A percentile compares a stretch with the other conserved stretches of the same genome.
Evolutionary conservation across 2,113 vertebrate species (phyloP).

Genomic region (Limanda limanda): DNA sequence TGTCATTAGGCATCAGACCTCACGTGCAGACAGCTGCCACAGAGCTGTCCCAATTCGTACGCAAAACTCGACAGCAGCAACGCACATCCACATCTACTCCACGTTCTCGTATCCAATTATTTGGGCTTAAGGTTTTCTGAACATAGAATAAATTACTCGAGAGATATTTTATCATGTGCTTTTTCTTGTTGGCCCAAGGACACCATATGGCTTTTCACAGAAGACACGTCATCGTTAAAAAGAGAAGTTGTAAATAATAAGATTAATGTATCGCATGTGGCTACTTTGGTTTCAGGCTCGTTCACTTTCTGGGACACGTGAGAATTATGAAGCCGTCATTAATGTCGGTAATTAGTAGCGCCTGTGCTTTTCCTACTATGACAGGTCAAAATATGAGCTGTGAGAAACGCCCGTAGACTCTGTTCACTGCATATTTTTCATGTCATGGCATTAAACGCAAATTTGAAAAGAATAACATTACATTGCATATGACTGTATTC

Average conservation of each 20-base stretch:
- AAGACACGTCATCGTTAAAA: not conserved
- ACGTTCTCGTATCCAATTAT: not conserved
- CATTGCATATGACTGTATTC: not conserved
- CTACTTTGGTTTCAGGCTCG: not conserved
- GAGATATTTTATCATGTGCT: not conserved
- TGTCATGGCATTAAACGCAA: too few relatives aligned
- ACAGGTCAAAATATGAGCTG: not conserved
- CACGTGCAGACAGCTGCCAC: conserved; percentile 26
- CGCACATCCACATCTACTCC: not conserved
- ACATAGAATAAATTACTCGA: not conserved
- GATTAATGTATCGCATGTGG: not conserved
- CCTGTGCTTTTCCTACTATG: not conserved
- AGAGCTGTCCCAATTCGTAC: not conserved
- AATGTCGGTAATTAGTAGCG: not conserved
- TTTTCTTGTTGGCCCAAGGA: not conserved
- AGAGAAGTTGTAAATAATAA: not conserved
- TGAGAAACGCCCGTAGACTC: not conserved
- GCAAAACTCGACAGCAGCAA: not conserved
- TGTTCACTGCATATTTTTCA: not conserved
- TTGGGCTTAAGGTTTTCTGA: not conserved
- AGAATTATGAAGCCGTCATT: not conserved
- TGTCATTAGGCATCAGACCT: conserved; percentile 40
- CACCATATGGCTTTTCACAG: not conserved
- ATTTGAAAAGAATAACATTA: not conserved
- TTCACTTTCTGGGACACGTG: not conserved